Conservation (phyloP, 2,113 vertebrate genomes). For the Speoplatyrhinus poulsoni region DNA sequence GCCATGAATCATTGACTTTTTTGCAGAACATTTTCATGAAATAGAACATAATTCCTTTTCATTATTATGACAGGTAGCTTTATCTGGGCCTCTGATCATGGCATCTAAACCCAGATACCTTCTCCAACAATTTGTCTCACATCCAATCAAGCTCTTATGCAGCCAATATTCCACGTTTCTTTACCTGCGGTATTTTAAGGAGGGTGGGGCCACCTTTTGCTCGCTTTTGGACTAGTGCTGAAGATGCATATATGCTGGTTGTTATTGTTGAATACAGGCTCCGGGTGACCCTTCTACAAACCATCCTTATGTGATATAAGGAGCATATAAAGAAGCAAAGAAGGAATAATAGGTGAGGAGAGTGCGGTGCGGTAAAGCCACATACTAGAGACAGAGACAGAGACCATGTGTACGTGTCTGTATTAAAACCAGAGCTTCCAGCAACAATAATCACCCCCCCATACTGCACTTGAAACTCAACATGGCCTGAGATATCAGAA, state of each 20-base stretch:
- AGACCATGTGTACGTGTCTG: slow-evolving; percentile 56
- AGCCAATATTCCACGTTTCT: slow-evolving; percentile 47
- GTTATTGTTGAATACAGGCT: slow-evolving; percentile 73
- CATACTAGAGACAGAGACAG: slow-evolving; percentile 62
- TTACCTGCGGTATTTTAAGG: slow-evolving; percentile 53
- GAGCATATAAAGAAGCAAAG: slow-evolving; percentile 55
- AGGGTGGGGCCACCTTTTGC: slow-evolving; percentile 54
- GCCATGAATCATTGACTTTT: not conserved
- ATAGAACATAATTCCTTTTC: no score
- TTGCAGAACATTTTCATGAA: not conserved
- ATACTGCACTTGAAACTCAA: slow-evolving; percentile 45
- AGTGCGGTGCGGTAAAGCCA: slow-evolving; percentile 51
- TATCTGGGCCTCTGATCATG: no score
- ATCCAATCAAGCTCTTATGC: slow-evolving; percentile 55
- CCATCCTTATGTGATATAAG: slow-evolving; percentile 70
- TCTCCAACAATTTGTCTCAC: slow-evolving; percentile 58
- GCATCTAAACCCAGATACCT: slow-evolving; percentile 53
- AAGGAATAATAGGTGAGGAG: slow-evolving; percentile 65
- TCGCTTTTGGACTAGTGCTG: slow-evolving; percentile 62
- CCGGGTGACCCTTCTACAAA: slow-evolving; percentile 69
- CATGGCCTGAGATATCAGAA: slow-evolving; percentile 55
- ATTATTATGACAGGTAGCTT: no score
- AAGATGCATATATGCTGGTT: slow-evolving; percentile 71
- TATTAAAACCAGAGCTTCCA: slow-evolving; percentile 75
- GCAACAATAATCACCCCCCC: slow-evolving; percentile 40